These are phyloP conservation scores for Chitala chitala DNA, from an alignment of 2,113 vertebrate genomes.

Conservation along the genomic window DNA sequence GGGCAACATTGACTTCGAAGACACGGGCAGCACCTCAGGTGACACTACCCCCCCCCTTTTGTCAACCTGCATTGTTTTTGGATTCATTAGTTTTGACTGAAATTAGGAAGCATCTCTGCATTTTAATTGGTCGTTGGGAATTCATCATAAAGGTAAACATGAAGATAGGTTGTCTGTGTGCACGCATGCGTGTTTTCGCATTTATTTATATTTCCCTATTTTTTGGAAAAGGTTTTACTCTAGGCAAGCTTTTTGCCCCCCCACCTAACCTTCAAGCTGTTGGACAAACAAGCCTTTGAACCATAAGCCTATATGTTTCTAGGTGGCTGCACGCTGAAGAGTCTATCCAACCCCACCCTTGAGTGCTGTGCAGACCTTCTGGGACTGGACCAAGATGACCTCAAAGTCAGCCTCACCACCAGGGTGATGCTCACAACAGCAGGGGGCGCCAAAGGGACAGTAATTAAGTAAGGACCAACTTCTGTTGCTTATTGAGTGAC, in stretches of 20 bases:
- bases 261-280: too few species aligned
- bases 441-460: conserved; percentile 97
- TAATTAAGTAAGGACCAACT: conserved; percentile 83
- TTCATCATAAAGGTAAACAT: too few species aligned
- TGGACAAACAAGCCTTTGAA: neutral
- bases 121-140: too few species aligned
- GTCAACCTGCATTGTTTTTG: too few species aligned
- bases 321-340: conserved; percentile 86
- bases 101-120: too few species aligned
- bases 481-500: too few species aligned
- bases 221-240: neutral
- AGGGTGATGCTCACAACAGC: conserved; percentile 96
- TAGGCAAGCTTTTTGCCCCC: neutral
- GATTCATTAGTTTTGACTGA: too few species aligned
- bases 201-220: neutral
- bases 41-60: conserved; percentile 19
- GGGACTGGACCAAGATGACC: conserved; percentile 85
- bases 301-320: conserved; percentile 14
- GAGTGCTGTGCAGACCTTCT: conserved; percentile 81
- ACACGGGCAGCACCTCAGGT: conserved; percentile 94
- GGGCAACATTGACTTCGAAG: conserved; percentile 97
- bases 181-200: too few species aligned
- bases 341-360: conserved; percentile 74
- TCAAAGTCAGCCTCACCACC: conserved; percentile 86
- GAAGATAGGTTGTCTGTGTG: too few species aligned